Evolutionary conservation across 1,140 invertebrate species (phyloP).

Genomic region (Microplitis demolitor): DNA sequence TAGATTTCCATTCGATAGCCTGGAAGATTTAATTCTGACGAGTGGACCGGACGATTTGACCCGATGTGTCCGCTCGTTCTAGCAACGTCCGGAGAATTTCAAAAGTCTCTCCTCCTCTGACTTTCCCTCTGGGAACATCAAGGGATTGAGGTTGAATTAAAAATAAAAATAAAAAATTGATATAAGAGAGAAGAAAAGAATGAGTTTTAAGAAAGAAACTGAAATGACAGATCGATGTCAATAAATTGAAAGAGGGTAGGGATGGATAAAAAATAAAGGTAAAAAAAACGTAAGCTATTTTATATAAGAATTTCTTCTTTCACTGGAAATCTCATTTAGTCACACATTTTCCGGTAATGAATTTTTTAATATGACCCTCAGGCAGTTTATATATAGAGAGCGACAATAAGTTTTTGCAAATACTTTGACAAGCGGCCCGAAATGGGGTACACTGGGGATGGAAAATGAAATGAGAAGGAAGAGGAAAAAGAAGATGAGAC

Average conservation of each 20-base stretch:
- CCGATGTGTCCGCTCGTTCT: neutral
- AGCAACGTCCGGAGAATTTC: neutral
- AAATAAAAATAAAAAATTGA: neutral
- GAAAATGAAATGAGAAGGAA: no score
- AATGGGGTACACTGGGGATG: neutral
- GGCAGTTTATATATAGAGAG: neutral
- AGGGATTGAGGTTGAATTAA: neutral
- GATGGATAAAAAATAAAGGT: no score
- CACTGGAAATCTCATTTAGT: neutral
- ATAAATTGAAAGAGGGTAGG: neutral
- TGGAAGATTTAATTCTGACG: constrained; percentile 22
- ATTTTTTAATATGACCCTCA: neutral
- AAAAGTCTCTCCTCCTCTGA: neutral
- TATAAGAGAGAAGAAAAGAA: neutral
- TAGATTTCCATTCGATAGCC: constrained; percentile 23
- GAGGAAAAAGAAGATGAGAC: neutral
- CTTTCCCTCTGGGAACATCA: neutral
- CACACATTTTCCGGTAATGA: neutral
- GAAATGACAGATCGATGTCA: constrained; percentile 1
- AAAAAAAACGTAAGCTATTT: neutral
- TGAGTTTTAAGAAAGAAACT: neutral
- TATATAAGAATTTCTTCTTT: constrained; percentile 3
- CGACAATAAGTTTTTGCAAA: constrained; percentile 15
- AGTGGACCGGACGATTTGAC: constrained; percentile 18
- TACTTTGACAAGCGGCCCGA: neutral